A percentile compares a stretch with the other conserved stretches of the same genome.
Evolutionary conservation across 2,888 invertebrate genomes (phyloP).

Genomic region (Aphodius granarius): DNA sequence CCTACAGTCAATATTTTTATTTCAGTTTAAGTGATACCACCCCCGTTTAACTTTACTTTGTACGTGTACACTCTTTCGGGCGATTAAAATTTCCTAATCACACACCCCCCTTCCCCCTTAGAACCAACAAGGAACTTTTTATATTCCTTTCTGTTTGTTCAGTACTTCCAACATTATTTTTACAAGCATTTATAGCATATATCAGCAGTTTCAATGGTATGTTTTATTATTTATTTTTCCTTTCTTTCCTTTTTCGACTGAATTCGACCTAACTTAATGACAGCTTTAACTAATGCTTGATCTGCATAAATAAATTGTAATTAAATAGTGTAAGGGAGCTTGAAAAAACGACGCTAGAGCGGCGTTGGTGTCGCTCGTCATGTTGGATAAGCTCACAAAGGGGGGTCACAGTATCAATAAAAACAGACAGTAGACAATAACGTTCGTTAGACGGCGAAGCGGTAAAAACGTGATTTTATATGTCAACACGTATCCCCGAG

Average conservation of each 20-base stretch:
- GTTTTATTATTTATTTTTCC: background rate
- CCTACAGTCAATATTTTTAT: background rate
- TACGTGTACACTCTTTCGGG: background rate
- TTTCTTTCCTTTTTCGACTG: no score
- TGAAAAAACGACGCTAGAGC: background rate
- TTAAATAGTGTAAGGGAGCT: background rate
- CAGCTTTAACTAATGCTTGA: no score
- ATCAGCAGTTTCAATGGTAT: background rate
- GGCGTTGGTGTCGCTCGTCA: background rate
- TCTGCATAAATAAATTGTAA: background rate
- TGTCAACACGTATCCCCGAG: slow-evolving; percentile 20
- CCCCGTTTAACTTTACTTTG: background rate
- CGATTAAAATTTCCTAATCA: background rate
- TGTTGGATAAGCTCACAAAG: background rate
- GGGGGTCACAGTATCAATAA: slow-evolving; percentile 11
- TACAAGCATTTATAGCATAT: background rate
- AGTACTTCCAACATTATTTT: background rate
- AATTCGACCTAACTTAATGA: no score
- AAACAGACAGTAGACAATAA: slow-evolving; percentile 19
- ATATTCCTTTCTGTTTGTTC: background rate
- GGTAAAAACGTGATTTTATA: slow-evolving; percentile 14
- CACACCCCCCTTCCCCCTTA: background rate
- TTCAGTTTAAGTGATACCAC: background rate
- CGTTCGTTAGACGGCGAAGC: slow-evolving; percentile 20
- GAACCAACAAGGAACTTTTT: background rate